These are phyloP conservation scores for Arrhamphus sclerolepis DNA, from an alignment of 2,797 vertebrate genomes.

Conservation along the genomic window DNA sequence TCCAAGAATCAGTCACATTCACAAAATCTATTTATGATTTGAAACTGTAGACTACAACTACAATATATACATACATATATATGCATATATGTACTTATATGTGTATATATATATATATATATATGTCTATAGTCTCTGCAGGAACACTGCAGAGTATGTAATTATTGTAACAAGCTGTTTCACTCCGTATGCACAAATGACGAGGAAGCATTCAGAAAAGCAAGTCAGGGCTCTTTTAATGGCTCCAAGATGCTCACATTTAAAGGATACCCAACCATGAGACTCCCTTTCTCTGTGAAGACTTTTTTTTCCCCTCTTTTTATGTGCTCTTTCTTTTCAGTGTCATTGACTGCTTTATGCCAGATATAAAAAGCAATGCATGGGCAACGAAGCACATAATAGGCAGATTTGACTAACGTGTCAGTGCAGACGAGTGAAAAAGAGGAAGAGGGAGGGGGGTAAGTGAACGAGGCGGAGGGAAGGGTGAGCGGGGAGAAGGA, in stretches of 20 bases:
- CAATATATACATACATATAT: too few relatives aligned
- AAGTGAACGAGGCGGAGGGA: neutral
- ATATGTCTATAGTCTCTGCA: slow-evolving; percentile 6
- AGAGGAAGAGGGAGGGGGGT: slow-evolving; percentile 20
- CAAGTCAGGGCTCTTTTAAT: slow-evolving; percentile 54
- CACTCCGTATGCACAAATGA: slow-evolving; percentile 38
- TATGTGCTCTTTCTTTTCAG: slow-evolving; percentile 62
- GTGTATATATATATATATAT: too few relatives aligned
- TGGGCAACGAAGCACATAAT: slow-evolving; percentile 74
- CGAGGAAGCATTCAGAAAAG: slow-evolving; percentile 52
- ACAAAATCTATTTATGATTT: too few relatives aligned
- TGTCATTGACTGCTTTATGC: slow-evolving; percentile 74
- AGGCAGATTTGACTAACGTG: slow-evolving; percentile 73
- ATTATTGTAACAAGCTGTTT: slow-evolving; percentile 69
- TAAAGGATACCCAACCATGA: slow-evolving; percentile 42
- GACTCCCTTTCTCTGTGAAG: slow-evolving; percentile 37
- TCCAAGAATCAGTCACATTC: too few relatives aligned
- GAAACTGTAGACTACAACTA: too few relatives aligned
- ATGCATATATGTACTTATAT: neutral
- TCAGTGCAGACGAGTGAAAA: slow-evolving; percentile 69
- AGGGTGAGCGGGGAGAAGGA: neutral
- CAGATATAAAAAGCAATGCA: slow-evolving; percentile 72
- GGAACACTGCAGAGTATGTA: slow-evolving; percentile 53
- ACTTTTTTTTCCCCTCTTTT: slow-evolving; percentile 31
- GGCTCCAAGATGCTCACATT: slow-evolving; percentile 40